Evolutionary conservation across 2,888 invertebrate species (phyloP), one percentile per base, ranked within the genome.

Genomic region (Lithophane semibrunnea): DNA sequence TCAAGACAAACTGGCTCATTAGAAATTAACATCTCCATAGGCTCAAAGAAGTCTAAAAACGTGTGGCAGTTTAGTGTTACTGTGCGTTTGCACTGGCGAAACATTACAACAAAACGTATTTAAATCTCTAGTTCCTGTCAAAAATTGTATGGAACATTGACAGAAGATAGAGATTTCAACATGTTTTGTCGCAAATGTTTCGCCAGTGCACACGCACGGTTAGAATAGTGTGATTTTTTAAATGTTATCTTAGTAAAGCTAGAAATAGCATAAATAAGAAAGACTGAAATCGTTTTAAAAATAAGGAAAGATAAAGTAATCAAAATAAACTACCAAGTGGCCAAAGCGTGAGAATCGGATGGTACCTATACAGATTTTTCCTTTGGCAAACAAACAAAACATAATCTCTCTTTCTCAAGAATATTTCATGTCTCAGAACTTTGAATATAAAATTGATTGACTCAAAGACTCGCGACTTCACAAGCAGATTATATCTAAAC

Each of bases 401-500:
- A 49, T 54, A 49, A 61, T 37, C 1, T 47, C n/a, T 29, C 42
- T 63, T 82, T 67, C 56, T 44, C 63, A 79, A 64, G 29, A 64
- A 64, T 37, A 54, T 60, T 63, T 56, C 8, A 37, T 24, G 3
- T 16, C 54, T n/a, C 12, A 16, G 49, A 16, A 81, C 29, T 54
- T 61, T 42, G 18, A 82, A 64, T 64, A 66, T 42, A 49, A 64
- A 76, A 85, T 54, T 77, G 70, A 56, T 42, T 58, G 64, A 16
- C 42, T 60, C n/a, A 63, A 72, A 73, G 47, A 47, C 24, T 52
- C 7, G 66, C 56, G 61, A 61, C 61, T 75, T 80, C 58, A 29
- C 56, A 60, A 3, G 44, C 68, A 67, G 54, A 85, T 81, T 67
- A 29, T 77, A 83, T 69, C 61, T n/a, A 47, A 71, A 61, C 73